Evolutionary conservation across 2,797 vertebrate species (phyloP).

Genomic region (Pangasius sanitwongsei): DNA sequence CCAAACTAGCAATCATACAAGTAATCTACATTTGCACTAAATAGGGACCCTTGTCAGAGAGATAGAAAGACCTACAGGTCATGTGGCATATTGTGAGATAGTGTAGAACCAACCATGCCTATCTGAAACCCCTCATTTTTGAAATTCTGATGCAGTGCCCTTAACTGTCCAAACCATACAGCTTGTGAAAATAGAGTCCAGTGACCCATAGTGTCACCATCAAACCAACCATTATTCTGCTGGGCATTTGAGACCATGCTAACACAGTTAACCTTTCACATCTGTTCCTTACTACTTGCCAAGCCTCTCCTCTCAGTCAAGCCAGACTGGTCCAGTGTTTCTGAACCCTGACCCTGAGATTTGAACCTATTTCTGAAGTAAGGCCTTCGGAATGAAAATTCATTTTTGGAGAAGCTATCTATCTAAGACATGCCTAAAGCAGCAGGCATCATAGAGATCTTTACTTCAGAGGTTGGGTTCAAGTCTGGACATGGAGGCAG

Average conservation of each 20-base stretch:
- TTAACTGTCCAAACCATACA: background rate
- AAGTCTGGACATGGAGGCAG: background rate
- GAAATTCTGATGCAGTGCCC: background rate
- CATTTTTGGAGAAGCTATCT: conserved; percentile 4
- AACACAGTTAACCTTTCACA: conserved; percentile 19
- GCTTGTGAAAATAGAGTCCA: background rate
- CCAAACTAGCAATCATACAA: background rate
- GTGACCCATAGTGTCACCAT: conserved; percentile 9
- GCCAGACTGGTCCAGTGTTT: background rate
- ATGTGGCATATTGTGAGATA: background rate
- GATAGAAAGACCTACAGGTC: background rate
- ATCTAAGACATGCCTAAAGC: conserved; percentile 14
- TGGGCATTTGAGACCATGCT: conserved; percentile 8
- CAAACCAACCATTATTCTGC: conserved; percentile 10
- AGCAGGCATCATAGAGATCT: background rate
- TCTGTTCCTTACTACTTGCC: background rate
- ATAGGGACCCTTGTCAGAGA: background rate
- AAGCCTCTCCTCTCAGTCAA: background rate
- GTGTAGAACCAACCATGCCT: background rate
- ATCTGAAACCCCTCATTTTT: background rate
- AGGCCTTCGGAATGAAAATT: conserved; percentile 9
- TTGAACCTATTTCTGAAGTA: conserved; percentile 20
- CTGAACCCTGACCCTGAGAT: conserved; percentile 16
- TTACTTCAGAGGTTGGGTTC: conserved; percentile 14
- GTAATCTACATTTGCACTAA: background rate